A percentile compares a stretch with the other conserved stretches of the same genome.
Evolutionary conservation across 2,797 vertebrate genomes (phyloP).

Genomic region (Phalanger gymnotis): DNA sequence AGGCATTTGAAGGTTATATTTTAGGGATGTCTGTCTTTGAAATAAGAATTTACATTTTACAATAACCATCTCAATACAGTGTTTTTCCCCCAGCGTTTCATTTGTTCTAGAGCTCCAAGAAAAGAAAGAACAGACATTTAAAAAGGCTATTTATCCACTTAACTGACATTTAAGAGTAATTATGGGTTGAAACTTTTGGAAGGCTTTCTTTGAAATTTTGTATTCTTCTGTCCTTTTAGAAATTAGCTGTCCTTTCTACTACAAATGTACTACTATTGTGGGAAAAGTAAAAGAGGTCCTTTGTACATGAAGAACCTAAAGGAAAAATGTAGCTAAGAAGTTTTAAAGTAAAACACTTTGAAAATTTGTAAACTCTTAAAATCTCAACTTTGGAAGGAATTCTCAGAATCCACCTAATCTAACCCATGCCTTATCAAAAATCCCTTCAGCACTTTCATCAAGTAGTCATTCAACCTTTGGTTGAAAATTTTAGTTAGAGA

Average conservation of each 20-base stretch:
- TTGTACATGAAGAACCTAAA: too few relatives aligned
- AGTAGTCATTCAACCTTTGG: not conserved
- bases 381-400: not conserved
- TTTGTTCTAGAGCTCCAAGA: conserved; percentile 24
- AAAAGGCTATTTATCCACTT: not conserved
- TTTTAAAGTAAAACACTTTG: too few relatives aligned
- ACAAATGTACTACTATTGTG: too few relatives aligned
- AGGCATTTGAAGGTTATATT: not conserved
- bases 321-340: too few relatives aligned
- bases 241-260: too few relatives aligned
- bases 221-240: too few relatives aligned
- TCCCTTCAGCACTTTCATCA: too few relatives aligned
- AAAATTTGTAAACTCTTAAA: too few relatives aligned
- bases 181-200: too few relatives aligned
- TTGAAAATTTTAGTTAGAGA: not conserved
- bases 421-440: not conserved
- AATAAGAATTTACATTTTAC: not conserved
- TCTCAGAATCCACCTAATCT: not conserved
- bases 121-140: not conserved
- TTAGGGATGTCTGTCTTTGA: not conserved
- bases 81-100: not conserved
- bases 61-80: not conserved
- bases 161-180: not conserved
- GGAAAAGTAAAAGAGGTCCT: too few relatives aligned
- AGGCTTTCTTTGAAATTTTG: too few relatives aligned